phyloP scores from a whole-genome alignment of 1,140 invertebrate species.

The Sinonovacula constricta region DNA sequence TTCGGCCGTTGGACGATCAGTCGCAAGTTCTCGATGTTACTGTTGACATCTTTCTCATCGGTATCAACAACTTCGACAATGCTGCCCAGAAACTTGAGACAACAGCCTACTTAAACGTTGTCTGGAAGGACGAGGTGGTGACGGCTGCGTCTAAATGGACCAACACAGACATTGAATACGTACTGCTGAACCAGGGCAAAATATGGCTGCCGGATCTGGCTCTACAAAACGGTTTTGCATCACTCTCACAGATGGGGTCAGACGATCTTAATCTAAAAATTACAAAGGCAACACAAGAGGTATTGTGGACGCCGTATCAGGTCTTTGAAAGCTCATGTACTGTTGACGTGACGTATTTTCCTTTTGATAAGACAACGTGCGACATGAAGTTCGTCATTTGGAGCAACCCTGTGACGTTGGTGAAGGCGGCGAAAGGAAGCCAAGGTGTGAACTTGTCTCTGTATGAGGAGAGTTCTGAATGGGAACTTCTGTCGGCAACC shows the following conservation, averaged over 20 bases:
- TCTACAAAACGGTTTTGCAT: slow-evolving; percentile 41
- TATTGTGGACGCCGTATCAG: slow-evolving; percentile 37
- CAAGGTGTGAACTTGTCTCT: slow-evolving; percentile 2
- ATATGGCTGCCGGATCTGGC: slow-evolving; percentile 54
- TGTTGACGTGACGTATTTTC: slow-evolving; percentile 44
- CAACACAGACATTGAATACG: slow-evolving; percentile 77
- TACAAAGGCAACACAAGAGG: neutral
- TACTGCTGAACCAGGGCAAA: slow-evolving; percentile 25
- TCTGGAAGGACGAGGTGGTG: slow-evolving; percentile 46
- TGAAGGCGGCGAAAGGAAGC: slow-evolving; percentile 1
- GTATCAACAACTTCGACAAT: slow-evolving; percentile 43
- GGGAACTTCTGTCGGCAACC: slow-evolving; percentile 11
- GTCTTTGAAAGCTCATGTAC: slow-evolving; percentile 42
- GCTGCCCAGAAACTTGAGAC: slow-evolving; percentile 46
- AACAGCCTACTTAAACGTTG: slow-evolving; percentile 28
- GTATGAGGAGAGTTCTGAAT: slow-evolving; percentile 31
- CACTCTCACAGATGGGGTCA: slow-evolving; percentile 20
- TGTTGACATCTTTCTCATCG: slow-evolving; percentile 32
- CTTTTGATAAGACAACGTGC: slow-evolving; percentile 44
- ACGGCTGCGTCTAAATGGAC: slow-evolving; percentile 62
- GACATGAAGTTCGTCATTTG: slow-evolving; percentile 44
- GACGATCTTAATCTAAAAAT: slow-evolving; percentile 23
- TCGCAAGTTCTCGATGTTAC: slow-evolving; percentile 16
- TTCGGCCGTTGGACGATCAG: slow-evolving; percentile 33
- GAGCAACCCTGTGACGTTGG: slow-evolving; percentile 27